Evolutionary conservation across 2,888 invertebrate genomes (phyloP).

Genomic region (Schizotus pectinicornis): DNA sequence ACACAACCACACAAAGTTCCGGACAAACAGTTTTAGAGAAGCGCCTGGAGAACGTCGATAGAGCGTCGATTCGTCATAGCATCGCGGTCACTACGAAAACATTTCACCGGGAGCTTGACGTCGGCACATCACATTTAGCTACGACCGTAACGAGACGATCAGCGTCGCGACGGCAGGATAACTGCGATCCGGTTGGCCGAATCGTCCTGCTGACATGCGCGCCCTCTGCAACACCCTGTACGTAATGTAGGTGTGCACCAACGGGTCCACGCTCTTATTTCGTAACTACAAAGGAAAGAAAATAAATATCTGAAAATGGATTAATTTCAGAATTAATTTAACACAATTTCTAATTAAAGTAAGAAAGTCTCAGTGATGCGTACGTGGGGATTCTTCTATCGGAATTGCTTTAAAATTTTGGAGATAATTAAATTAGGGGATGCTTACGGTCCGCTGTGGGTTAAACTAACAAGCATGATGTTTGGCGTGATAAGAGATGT

Average conservation of each 20-base stretch:
- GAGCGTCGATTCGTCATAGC: background rate
- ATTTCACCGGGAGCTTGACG: no score
- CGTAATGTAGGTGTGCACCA: constrained; percentile 23
- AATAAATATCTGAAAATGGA: constrained; percentile 29
- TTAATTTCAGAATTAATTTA: no score
- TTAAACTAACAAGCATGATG: no score
- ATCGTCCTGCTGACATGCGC: constrained; percentile 40
- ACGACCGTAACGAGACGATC: constrained; percentile 35
- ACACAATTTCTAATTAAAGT: no score
- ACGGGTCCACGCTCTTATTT: constrained; percentile 8
- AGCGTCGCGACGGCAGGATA: constrained; percentile 40
- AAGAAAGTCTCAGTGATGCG: no score
- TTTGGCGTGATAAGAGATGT: no score
- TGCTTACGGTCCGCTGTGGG: no score
- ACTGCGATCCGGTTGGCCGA: constrained; percentile 40
- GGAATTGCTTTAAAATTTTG: no score
- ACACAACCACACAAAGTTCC: constrained; percentile 12
- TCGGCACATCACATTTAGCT: constrained; percentile 8
- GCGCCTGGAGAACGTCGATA: background rate
- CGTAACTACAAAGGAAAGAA: constrained; percentile 19
- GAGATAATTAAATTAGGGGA: no score
- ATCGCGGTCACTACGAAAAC: no score
- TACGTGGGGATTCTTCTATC: no score
- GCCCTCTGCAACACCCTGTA: constrained; percentile 32
- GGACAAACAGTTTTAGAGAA: background rate